Percentiles rank a stretch among this genome's conserved stretches.
Evolutionary conservation across 1,140 invertebrate species (phyloP).

Genomic region (Rhopalosiphum padi): DNA sequence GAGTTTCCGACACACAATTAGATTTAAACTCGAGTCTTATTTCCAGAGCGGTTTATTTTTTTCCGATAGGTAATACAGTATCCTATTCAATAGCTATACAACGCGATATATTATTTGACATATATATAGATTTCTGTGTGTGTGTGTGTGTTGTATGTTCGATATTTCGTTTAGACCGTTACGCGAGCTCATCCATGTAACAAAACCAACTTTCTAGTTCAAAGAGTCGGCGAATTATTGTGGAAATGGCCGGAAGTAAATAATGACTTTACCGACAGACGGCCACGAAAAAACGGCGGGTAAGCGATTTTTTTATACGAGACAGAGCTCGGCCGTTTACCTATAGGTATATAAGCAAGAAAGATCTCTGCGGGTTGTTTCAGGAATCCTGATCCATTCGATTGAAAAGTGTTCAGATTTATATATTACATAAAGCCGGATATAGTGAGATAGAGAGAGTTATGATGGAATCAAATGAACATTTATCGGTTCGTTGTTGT

Average conservation of each 20-base stretch:
- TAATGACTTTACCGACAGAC: conserved; percentile 26
- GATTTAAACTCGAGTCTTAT: conserved; percentile 47
- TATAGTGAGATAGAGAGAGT: neutral
- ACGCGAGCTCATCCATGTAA: conserved; percentile 27
- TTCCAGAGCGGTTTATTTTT: neutral
- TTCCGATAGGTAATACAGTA: neutral
- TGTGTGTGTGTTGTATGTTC: neutral
- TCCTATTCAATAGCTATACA: neutral
- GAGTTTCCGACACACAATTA: neutral
- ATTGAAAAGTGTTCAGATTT: neutral
- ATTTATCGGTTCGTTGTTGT: neutral
- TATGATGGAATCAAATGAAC: neutral
- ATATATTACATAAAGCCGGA: neutral
- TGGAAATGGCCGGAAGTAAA: conserved; percentile 26
- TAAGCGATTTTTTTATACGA: conserved; percentile 18
- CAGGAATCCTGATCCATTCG: neutral
- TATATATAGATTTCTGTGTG: neutral
- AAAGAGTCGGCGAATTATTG: conserved; percentile 2
- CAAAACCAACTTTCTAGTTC: conserved; percentile 49
- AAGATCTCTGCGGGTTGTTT: neutral
- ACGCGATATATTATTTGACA: neutral
- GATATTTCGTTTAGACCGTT: neutral
- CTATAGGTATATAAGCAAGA: neutral
- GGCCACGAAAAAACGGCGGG: neutral
- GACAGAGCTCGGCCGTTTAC: neutral